These are phyloP conservation scores for Aromia moschata DNA, from an alignment of 2,888 invertebrate genomes.

Conservation along the genomic window DNA sequence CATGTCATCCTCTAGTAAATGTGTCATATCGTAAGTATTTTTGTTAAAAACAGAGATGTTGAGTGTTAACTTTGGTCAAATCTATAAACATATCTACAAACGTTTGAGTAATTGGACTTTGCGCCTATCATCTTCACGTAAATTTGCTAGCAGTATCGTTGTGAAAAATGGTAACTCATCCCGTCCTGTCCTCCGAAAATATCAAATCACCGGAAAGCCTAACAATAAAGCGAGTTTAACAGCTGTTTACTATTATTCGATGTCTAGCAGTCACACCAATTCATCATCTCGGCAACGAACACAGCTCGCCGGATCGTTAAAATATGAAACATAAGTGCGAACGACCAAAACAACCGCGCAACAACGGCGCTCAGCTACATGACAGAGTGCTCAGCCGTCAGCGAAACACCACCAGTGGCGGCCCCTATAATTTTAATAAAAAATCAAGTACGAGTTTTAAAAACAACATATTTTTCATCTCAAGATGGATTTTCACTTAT, in stretches of 20 bases:
- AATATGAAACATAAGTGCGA: conserved; percentile 58
- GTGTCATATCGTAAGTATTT: no score
- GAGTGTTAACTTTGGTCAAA: no score
- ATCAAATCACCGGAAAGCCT: conserved; percentile 46
- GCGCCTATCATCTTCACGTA: no score
- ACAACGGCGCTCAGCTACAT: conserved; percentile 46
- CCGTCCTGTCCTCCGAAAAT: conserved; percentile 34
- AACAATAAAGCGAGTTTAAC: conserved; percentile 47
- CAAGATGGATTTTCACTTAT: no score
- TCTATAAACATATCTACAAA: no score
- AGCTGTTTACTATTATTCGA: conserved; percentile 54
- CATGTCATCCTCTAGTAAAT: no score
- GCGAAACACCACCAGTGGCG: conserved; percentile 14
- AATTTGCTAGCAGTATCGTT: no score
- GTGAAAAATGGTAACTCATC: conserved; percentile 5
- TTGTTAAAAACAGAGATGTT: no score
- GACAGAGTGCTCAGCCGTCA: conserved; percentile 50
- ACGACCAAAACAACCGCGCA: conserved; percentile 51
- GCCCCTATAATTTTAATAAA: no score
- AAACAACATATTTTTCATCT: no score
- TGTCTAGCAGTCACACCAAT: conserved; percentile 47
- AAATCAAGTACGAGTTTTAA: no score
- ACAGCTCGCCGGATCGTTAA: conserved; percentile 56
- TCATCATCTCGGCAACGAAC: conserved; percentile 51
- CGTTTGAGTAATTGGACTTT: no score